A percentile compares a stretch with the other conserved stretches of the same genome.
These are phyloP conservation scores for Ashinkailepas kermadecensis DNA, from an alignment of 2,888 invertebrate species.

Conservation along the genomic window DNA sequence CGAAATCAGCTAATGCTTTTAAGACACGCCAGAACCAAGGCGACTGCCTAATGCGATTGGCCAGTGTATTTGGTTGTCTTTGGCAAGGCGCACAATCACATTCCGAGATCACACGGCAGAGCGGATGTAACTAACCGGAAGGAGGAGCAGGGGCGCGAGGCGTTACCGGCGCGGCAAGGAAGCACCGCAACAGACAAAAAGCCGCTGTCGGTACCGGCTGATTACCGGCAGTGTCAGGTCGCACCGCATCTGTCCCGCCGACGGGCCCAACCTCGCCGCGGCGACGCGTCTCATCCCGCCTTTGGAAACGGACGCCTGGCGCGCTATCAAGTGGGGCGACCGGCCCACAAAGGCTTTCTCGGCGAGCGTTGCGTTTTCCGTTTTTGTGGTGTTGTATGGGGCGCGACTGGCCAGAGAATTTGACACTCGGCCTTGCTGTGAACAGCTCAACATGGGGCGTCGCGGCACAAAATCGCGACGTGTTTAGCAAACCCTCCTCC, in stretches of 20 bases:
- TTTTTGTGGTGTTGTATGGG: not conserved
- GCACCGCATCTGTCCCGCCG: not conserved
- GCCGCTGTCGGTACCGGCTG: not conserved
- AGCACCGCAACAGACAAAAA: not conserved
- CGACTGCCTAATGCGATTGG: constrained; percentile 3
- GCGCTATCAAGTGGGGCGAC: too few species aligned
- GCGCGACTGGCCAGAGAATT: not conserved
- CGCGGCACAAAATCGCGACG: not conserved
- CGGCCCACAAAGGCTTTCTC: too few species aligned
- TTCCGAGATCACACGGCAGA: not conserved
- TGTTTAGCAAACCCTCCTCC: constrained; percentile 20
- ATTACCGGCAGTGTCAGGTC: not conserved
- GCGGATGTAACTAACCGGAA: constrained; percentile 16
- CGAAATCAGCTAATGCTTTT: constrained; percentile 19
- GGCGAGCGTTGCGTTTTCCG: too few species aligned
- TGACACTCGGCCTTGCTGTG: not conserved
- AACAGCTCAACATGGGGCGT: not conserved
- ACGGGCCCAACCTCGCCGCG: too few species aligned
- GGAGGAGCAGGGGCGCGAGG: not conserved
- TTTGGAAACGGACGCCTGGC: too few species aligned
- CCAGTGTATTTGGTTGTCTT: constrained; percentile 5
- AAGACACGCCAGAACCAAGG: not conserved
- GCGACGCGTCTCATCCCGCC: too few species aligned
- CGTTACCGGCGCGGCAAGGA: not conserved
- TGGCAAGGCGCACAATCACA: not conserved